These are phyloP conservation scores for Smithornis capensis DNA, from an alignment of 2,113 vertebrate species.

Conservation along the genomic window DNA sequence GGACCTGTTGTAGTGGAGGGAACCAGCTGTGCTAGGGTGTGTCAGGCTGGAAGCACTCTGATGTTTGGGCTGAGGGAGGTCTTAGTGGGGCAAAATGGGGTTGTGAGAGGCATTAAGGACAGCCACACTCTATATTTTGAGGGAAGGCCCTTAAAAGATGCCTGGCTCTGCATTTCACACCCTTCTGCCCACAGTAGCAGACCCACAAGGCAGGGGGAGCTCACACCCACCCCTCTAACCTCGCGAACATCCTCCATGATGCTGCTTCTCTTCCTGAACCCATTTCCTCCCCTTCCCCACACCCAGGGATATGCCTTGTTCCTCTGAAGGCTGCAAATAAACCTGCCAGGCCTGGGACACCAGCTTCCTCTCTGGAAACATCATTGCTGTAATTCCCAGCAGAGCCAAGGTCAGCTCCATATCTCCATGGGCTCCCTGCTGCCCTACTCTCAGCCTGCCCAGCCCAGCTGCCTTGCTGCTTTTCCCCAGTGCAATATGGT, in stretches of 20 bases:
- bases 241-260: accelerated
- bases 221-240: not conserved
- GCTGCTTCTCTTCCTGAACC: not conserved
- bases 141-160: not conserved
- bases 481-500: slow-evolving; percentile 12
- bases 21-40: not conserved
- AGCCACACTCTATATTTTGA: not conserved
- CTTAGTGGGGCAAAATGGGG: not conserved
- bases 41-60: not conserved
- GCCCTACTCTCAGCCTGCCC: not conserved
- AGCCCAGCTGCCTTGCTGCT: not conserved
- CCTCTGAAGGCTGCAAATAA: slow-evolving; percentile 15
- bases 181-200: not conserved
- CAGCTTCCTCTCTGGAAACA: not conserved
- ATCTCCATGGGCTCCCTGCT: not conserved
- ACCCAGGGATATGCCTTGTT: accelerated
- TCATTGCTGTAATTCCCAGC: not conserved
- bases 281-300: not conserved
- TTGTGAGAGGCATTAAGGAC: not conserved
- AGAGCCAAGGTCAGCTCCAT: not conserved
- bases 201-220: accelerated
- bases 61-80: not conserved
- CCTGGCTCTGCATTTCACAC: not conserved
- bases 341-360: not conserved
- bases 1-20: not conserved